Conservation (phyloP, 1,140 invertebrate genomes). For the Penaeus japonicus region DNA sequence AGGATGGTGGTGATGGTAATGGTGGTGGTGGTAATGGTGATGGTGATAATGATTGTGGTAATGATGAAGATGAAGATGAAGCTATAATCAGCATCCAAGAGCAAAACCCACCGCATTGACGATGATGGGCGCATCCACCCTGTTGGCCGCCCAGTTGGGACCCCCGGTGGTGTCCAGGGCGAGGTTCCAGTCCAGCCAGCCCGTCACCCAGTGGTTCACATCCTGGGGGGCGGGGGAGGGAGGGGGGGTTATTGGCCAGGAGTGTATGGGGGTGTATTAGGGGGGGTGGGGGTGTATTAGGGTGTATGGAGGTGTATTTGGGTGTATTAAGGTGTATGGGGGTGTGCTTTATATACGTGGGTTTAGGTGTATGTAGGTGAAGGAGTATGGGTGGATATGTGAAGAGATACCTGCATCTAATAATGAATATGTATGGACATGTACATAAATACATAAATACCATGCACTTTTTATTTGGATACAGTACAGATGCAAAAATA, state of each 20-base stretch:
- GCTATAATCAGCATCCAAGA: slow-evolving; percentile 63
- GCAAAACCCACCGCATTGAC: slow-evolving; percentile 61
- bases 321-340: too few species aligned
- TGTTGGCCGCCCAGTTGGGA: slow-evolving; percentile 80
- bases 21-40: neutral
- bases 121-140: slow-evolving; percentile 77
- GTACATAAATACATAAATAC: slow-evolving; percentile 15
- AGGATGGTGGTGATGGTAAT: neutral
- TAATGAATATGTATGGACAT: slow-evolving; percentile 2
- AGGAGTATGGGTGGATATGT: neutral
- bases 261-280: too few species aligned
- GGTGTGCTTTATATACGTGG: too few species aligned
- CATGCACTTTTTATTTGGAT: neutral
- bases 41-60: neutral
- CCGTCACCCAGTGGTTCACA: slow-evolving; percentile 70
- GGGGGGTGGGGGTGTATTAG: too few species aligned
- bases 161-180: slow-evolving; percentile 78
- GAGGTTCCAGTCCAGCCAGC: slow-evolving; percentile 92
- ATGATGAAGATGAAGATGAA: too few species aligned
- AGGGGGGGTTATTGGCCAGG: too few species aligned
- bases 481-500: slow-evolving; percentile 2
- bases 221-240: slow-evolving; percentile 60
- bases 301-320: too few species aligned
- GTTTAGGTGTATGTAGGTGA: neutral
- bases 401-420: neutral